A percentile compares a stretch with the other conserved stretches of the same genome.
phyloP scores from a whole-genome alignment of 1,140 invertebrate species.

The Teleopsis dalmanni region DNA sequence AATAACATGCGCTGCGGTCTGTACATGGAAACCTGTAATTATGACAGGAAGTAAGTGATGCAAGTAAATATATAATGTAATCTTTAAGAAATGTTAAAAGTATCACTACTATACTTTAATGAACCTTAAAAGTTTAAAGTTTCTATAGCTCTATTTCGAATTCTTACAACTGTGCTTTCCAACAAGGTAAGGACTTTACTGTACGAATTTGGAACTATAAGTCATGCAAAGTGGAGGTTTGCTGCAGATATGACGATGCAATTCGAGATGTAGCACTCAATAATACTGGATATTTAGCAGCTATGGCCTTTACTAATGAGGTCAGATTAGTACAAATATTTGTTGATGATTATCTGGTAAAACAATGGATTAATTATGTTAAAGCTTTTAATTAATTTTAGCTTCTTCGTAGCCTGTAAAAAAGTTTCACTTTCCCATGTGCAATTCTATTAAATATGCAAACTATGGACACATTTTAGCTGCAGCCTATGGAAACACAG shows the following conservation, averaged over 20 bases:
- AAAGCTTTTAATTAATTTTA: slow-evolving; percentile 7
- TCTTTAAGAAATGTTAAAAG: too few species aligned
- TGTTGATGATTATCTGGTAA: slow-evolving; percentile 75
- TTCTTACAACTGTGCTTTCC: slow-evolving; percentile 39
- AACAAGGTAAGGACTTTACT: too few species aligned
- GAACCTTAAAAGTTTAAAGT: too few species aligned
- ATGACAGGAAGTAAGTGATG: slow-evolving; percentile 66
- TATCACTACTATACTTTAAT: neutral
- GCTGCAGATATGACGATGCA: slow-evolving; percentile 74
- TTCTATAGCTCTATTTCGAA: too few species aligned
- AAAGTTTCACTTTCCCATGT: slow-evolving; percentile 40
- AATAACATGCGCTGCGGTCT: slow-evolving; percentile 72
- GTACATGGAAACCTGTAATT: slow-evolving; percentile 81
- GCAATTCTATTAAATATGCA: slow-evolving; percentile 36
- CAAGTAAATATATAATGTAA: too few species aligned
- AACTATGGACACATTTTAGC: slow-evolving; percentile 41
- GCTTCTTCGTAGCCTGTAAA: slow-evolving; percentile 29
- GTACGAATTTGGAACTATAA: slow-evolving; percentile 87
- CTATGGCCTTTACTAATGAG: slow-evolving; percentile 86
- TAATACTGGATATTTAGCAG: slow-evolving; percentile 73
- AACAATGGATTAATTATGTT: too few species aligned
- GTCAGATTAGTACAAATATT: slow-evolving; percentile 76
- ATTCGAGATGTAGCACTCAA: slow-evolving; percentile 72
- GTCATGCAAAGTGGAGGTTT: slow-evolving; percentile 64
- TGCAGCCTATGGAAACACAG: slow-evolving; percentile 34